Conservation (phyloP, 2,797 vertebrate genomes). For the Danio kyathit region DNA sequence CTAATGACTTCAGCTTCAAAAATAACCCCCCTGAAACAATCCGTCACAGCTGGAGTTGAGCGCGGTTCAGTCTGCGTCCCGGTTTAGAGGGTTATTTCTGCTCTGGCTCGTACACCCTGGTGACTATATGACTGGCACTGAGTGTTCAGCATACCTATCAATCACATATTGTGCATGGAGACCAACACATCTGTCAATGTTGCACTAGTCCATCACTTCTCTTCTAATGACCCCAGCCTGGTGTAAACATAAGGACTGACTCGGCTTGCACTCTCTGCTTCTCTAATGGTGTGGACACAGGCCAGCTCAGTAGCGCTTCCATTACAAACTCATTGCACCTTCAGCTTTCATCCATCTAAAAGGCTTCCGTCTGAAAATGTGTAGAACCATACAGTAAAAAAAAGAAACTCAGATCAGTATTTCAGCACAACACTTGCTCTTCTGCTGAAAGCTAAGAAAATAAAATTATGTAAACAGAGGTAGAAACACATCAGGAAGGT, state of each 20-base stretch:
- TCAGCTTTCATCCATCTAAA: conserved; percentile 23
- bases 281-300: conserved; percentile 27
- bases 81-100: conserved; percentile 56
- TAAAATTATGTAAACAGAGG: background rate
- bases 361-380: conserved; percentile 17
- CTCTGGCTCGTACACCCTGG: conserved; percentile 33
- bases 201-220: conserved; percentile 26
- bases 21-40: conserved; percentile 55
- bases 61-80: conserved; percentile 53
- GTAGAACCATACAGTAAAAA: background rate
- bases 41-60: conserved; percentile 50
- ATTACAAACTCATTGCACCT: conserved; percentile 22
- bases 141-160: conserved; percentile 51
- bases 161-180: conserved; percentile 46
- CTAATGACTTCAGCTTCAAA: conserved; percentile 61
- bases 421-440: background rate
- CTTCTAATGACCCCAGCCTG: conserved; percentile 40
- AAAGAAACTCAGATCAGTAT: background rate
- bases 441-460: background rate
- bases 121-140: conserved; percentile 52
- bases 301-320: conserved; percentile 11
- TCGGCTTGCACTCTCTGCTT: conserved; percentile 5
- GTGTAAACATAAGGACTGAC: conserved; percentile 23
- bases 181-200: conserved; percentile 46
- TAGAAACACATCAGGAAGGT: background rate